Conservation (phyloP, 2,797 vertebrate species). For the Lindbergichthys nudifrons region DNA sequence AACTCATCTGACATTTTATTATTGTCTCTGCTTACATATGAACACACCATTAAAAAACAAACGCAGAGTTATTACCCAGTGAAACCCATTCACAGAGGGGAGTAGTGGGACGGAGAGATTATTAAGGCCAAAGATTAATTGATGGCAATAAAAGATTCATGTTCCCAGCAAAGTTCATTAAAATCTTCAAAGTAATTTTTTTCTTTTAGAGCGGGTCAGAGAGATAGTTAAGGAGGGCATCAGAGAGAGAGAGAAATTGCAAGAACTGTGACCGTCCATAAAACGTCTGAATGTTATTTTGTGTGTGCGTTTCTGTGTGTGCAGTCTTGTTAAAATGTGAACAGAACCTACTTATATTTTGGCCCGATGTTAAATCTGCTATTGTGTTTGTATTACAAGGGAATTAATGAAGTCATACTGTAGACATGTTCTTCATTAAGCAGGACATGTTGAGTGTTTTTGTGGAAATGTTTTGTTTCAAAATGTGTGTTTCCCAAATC, state of each 20-base stretch:
- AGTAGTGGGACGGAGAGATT: slow-evolving; percentile 64
- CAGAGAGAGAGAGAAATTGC: slow-evolving; percentile 34
- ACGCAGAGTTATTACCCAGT: slow-evolving; percentile 37
- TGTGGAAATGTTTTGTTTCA: slow-evolving; percentile 44
- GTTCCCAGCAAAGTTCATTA: slow-evolving; percentile 79
- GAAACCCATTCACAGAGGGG: slow-evolving; percentile 54
- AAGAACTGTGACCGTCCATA: slow-evolving; percentile 42
- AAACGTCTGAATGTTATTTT: slow-evolving; percentile 38
- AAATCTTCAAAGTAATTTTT: slow-evolving; percentile 67
- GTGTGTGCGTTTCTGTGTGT: not conserved
- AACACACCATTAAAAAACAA: slow-evolving; percentile 46
- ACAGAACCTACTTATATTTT: slow-evolving; percentile 23
- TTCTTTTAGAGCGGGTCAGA: slow-evolving; percentile 43
- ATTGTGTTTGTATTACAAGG: slow-evolving; percentile 34
- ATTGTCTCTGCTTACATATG: slow-evolving; percentile 6
- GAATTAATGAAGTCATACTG: slow-evolving; percentile 57
- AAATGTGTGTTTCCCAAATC: slow-evolving; percentile 66
- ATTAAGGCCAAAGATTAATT: slow-evolving; percentile 80
- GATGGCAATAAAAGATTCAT: slow-evolving; percentile 81
- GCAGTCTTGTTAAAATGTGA: slow-evolving; percentile 32
- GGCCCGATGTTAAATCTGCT: slow-evolving; percentile 48
- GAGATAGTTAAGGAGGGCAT: slow-evolving; percentile 31
- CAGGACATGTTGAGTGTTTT: slow-evolving; percentile 45
- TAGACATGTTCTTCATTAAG: slow-evolving; percentile 62
- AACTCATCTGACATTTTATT: slow-evolving; percentile 34